Evolutionary conservation across 2,113 vertebrate genomes (phyloP), one percentile per base, ranked within the genome.

Genomic region (Grammomys dolichurus): DNA sequence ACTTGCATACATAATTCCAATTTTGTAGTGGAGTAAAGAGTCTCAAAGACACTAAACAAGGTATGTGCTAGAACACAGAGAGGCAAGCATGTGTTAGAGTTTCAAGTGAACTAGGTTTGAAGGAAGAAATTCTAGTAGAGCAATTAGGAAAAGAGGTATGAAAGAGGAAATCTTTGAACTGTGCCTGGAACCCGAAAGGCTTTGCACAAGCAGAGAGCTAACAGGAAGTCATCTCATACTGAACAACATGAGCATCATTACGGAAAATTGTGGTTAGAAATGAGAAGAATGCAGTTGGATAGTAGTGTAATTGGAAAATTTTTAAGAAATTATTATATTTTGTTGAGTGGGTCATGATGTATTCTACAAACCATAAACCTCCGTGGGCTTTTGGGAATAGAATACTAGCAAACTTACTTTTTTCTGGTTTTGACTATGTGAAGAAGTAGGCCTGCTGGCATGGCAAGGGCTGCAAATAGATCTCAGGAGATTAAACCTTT

Each of bases 1-100:
- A 63, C 16, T 87, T 22, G 8, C 40, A 20, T 60, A 13, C 14
- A 58, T 69, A 19, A 73, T 63, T 12, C 7, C n/a, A 65, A 81
- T 85, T 84, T 86, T 88, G 70, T 24, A 86, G n/a, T 17, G 43
- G 8, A 67, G 2, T 54, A 54, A 90, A 93, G 11, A 63, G 31
- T 77, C 65, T 93, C 87, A 93, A 93, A 95, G 10, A 65, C 75
- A 48, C 54, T 90, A 86, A 72, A 76, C 24, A 95, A 88, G 73
- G 13, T 60, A 77, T 31, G 46, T 20, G 56, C 58, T 48, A 43
- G 56, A 56, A 24, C 4, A n/a, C 12, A 16, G 5, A 46, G 72
- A 88, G 48, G 77, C 2, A 85, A 60, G 7, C 75, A 65, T 51
- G 7, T 58, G 69, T 77, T 80, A 69, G 54, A 58, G 69, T 13